Evolutionary conservation across 2,797 vertebrate genomes (phyloP).

Genomic region (Etheostoma nigrum): DNA sequence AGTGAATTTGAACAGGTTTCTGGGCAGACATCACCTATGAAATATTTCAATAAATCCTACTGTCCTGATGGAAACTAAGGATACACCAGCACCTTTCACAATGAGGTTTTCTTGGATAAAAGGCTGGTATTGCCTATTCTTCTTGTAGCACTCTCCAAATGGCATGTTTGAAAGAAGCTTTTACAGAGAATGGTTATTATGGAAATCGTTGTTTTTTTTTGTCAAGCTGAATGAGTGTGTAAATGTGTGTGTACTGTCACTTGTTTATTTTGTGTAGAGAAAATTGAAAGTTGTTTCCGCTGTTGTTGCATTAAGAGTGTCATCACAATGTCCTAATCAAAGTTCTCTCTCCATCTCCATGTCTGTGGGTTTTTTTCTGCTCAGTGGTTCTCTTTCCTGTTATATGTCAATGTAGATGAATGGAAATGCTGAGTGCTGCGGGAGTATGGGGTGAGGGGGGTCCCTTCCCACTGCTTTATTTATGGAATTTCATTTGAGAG

Average conservation of each 20-base stretch:
- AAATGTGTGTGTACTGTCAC: background rate
- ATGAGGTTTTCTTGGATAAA: slow-evolving; percentile 51
- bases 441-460: too few relatives aligned
- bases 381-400: background rate
- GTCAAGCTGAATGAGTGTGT: slow-evolving; percentile 6
- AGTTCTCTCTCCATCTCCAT: slow-evolving; percentile 9
- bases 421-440: slow-evolving; percentile 26
- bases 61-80: slow-evolving; percentile 49
- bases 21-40: slow-evolving; percentile 35
- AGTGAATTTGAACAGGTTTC: slow-evolving; percentile 59
- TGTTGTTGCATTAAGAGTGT: slow-evolving; percentile 18
- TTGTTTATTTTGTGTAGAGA: slow-evolving; percentile 39
- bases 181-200: slow-evolving; percentile 33
- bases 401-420: slow-evolving; percentile 26
- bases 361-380: slow-evolving; percentile 18
- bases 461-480: slow-evolving; percentile 31
- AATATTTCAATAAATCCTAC: slow-evolving; percentile 58
- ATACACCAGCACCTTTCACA: slow-evolving; percentile 39
- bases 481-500: slow-evolving; percentile 47
- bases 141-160: slow-evolving; percentile 35
- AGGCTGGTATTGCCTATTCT: slow-evolving; percentile 33
- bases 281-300: slow-evolving; percentile 41
- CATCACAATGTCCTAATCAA: slow-evolving; percentile 27
- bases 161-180: slow-evolving; percentile 51
- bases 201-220: background rate